Evolutionary conservation across 2,797 vertebrate genomes (phyloP).

Genomic region (Fundulus diaphanus): DNA sequence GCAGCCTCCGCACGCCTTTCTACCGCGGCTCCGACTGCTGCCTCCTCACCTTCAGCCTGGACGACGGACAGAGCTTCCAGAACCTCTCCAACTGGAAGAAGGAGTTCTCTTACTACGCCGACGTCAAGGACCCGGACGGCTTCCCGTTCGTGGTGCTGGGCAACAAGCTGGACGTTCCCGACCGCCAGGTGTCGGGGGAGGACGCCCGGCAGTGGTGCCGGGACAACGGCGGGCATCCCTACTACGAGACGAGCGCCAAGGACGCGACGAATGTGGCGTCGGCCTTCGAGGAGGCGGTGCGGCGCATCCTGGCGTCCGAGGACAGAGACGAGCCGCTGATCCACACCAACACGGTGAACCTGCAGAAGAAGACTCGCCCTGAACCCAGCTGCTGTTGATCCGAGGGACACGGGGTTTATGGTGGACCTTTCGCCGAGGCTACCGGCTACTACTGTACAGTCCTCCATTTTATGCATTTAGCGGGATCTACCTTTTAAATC

Average conservation of each 20-base stretch:
- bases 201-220: constrained; percentile 92
- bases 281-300: constrained; percentile 94
- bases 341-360: constrained; percentile 89
- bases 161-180: constrained; percentile 92
- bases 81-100: constrained; percentile 97
- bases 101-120: constrained; percentile 95
- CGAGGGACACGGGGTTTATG: not conserved
- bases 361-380: constrained; percentile 85
- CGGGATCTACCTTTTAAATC: not conserved
- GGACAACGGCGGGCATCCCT: constrained; percentile 92
- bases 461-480: not conserved
- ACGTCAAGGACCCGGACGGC: constrained; percentile 91
- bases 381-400: constrained; percentile 89
- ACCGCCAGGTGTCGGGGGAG: constrained; percentile 91
- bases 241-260: constrained; percentile 97
- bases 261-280: constrained; percentile 92
- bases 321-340: constrained; percentile 87
- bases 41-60: constrained; percentile 94
- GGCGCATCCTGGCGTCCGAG: constrained; percentile 81
- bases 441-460: not conserved
- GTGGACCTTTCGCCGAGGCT: not conserved
- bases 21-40: constrained; percentile 98
- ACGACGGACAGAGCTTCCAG: constrained; percentile 93
- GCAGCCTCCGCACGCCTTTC: constrained; percentile 96
- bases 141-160: constrained; percentile 96